Evolutionary conservation across 1,140 invertebrate species (phyloP).

Genomic region (Theocolax elegans): DNA sequence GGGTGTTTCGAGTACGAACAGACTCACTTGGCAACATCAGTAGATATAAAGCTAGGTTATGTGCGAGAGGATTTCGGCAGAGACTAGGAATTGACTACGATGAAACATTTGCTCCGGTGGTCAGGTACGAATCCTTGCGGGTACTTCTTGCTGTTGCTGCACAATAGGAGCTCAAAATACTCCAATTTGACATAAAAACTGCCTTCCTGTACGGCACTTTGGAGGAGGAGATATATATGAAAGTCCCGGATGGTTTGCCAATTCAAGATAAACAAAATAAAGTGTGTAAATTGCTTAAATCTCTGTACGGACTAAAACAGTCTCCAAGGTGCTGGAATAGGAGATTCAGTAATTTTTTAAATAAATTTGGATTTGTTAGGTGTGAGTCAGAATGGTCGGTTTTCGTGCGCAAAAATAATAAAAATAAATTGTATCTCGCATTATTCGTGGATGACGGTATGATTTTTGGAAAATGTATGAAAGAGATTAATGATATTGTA

Average conservation of each 20-base stretch:
- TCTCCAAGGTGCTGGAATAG: constrained; percentile 60
- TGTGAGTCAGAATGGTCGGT: neutral
- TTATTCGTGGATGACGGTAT: neutral
- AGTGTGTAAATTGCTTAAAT: constrained; percentile 55
- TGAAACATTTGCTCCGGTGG: no score
- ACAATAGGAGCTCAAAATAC: constrained; percentile 44
- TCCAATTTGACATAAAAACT: constrained; percentile 49
- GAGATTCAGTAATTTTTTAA: constrained; percentile 34
- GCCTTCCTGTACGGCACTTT: constrained; percentile 62
- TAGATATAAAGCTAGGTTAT: constrained; percentile 44
- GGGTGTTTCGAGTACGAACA: no score
- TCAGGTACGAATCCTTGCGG: constrained; percentile 51
- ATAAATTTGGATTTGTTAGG: constrained; percentile 36
- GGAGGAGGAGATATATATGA: constrained; percentile 58
- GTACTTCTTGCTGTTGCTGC: constrained; percentile 51
- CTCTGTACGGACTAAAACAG: constrained; percentile 64
- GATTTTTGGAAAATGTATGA: neutral
- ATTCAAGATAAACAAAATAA: neutral
- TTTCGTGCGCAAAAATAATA: neutral
- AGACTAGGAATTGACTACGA: constrained; percentile 49
- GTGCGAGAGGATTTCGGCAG: constrained; percentile 49
- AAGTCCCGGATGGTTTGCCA: constrained; percentile 46
- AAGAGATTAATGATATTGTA: neutral
- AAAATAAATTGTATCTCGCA: neutral
- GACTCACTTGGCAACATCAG: constrained; percentile 37